phyloP scores from a whole-genome alignment of 2,888 invertebrate genomes.

The Crematogaster levior region DNA sequence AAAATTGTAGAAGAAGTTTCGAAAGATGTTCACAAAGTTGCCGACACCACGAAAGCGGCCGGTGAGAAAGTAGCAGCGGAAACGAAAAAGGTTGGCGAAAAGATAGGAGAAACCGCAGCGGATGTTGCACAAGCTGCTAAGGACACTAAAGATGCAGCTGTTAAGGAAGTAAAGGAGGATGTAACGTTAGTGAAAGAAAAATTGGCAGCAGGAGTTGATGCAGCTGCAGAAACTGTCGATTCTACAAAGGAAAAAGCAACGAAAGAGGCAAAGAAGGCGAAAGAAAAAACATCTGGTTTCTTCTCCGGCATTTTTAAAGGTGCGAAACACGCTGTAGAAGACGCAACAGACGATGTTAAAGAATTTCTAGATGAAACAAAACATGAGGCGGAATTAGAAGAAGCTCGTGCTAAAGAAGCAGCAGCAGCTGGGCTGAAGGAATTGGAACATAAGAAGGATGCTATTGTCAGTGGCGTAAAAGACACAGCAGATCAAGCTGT shows the following conservation, averaged over 20 bases:
- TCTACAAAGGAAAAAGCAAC: constrained; percentile 58
- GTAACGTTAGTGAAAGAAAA: constrained; percentile 59
- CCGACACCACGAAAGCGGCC: constrained; percentile 35
- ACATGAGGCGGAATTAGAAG: constrained; percentile 77
- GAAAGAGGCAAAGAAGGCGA: constrained; percentile 66
- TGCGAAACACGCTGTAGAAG: constrained; percentile 66
- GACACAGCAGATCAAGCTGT: constrained; percentile 84
- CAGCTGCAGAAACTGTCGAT: constrained; percentile 50
- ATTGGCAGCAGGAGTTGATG: constrained; percentile 56
- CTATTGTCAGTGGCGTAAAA: constrained; percentile 81
- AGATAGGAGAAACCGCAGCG: not conserved
- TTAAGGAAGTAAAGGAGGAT: constrained; percentile 63
- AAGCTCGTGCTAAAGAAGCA: constrained; percentile 21
- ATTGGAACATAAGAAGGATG: constrained; percentile 85
- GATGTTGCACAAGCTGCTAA: constrained; percentile 54
- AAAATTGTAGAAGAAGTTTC: constrained; percentile 67
- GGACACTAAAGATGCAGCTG: constrained; percentile 59
- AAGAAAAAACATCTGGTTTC: constrained; percentile 68
- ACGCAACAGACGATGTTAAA: constrained; percentile 76
- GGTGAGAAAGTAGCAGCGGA: constrained; percentile 58
- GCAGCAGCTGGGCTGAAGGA: not conserved
- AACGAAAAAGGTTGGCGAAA: constrained; percentile 24
- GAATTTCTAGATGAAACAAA: constrained; percentile 86
- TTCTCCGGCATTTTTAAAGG: constrained; percentile 72
- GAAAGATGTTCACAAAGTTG: constrained; percentile 70